Evolutionary conservation across 2,888 invertebrate genomes (phyloP), one percentile per base, ranked within the genome.

Genomic region (Callosobruchus maculatus): DNA sequence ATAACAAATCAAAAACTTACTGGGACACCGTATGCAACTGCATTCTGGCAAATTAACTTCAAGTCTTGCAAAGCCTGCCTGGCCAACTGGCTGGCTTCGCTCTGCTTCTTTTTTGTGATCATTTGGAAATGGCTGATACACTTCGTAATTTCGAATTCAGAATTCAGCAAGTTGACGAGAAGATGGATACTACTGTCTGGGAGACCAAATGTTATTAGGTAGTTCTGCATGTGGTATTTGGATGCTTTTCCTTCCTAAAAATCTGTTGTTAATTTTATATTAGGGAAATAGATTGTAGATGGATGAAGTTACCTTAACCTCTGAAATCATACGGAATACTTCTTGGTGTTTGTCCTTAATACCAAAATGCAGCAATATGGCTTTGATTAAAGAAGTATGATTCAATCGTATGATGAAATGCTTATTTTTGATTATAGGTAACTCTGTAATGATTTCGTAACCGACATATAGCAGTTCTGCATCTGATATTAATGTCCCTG

Each of bases 381-480:
- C 93, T 79, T 92, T 90, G 75, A 97, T 84, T 5, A 97, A 85
- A 67, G 91, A 91, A 0, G 93, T 93, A 82, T 97, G 97, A 85
- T 96, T 97, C 75, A 97, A 85, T 73, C 93, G 91, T 74, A 96
- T 90, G 9, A 90, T 87, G 74, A 94, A 92, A 83, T 92, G 92
- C 68, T 92, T 90, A 66, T 90, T 91, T 74, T 90, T 89, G 0
- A 93, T 84, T 4, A 89, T 88, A 0, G 93, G 92, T 78, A 95
- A 89, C 82, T 93, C 92, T 73, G 90, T 90, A 69, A 94, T 89
- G 69, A 95, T 90, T 86, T 95, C 93, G 84, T 92, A 92, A 0
- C 94, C 92, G 0, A 96, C 91, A 0, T 92, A 92, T 13, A 98
- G 87, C 0, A 97, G 86, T 84, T 98, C 98, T 0, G 96, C 96